Evolutionary conservation across 2,888 invertebrate species (phyloP).

Genomic region (Balanococcus diminutus): DNA sequence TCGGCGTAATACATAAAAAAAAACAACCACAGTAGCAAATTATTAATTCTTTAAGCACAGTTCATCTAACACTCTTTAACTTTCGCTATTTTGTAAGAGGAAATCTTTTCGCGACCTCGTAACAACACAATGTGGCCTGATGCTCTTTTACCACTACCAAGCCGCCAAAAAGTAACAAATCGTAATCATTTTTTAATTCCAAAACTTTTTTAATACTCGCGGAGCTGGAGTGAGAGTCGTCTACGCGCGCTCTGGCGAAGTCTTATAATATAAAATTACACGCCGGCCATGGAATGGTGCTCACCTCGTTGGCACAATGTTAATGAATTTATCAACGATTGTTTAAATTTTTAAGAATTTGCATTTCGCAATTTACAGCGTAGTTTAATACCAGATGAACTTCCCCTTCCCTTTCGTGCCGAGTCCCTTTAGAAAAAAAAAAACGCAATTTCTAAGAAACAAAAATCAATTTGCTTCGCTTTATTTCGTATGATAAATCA

Average conservation of each 20-base stretch:
- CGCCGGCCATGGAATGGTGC: background rate
- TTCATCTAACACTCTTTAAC: background rate
- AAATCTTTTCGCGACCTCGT: background rate
- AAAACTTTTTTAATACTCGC: slow-evolving; percentile 37
- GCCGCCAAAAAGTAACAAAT: background rate
- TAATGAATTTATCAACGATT: slow-evolving; percentile 36
- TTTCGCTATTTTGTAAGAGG: background rate
- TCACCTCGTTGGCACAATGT: background rate
- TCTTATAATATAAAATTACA: slow-evolving; percentile 16
- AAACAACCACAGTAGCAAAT: background rate
- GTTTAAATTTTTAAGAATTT: slow-evolving; percentile 4
- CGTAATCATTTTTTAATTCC: slow-evolving; percentile 37
- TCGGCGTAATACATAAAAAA: too few species aligned
- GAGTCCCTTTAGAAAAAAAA: background rate
- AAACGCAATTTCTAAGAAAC: background rate
- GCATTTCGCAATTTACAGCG: background rate
- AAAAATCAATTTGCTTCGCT: background rate
- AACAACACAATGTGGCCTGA: background rate
- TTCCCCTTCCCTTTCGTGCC: too few species aligned
- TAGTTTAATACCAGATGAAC: too few species aligned
- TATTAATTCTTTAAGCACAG: background rate
- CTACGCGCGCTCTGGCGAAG: background rate
- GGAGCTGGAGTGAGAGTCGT: background rate
- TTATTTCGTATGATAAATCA: background rate
- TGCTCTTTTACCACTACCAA: background rate